Percentiles rank a stretch among this genome's conserved stretches.
These are phyloP conservation scores for Microplitis manilae DNA, from an alignment of 2,888 invertebrate genomes.

Conservation along the genomic window DNA sequence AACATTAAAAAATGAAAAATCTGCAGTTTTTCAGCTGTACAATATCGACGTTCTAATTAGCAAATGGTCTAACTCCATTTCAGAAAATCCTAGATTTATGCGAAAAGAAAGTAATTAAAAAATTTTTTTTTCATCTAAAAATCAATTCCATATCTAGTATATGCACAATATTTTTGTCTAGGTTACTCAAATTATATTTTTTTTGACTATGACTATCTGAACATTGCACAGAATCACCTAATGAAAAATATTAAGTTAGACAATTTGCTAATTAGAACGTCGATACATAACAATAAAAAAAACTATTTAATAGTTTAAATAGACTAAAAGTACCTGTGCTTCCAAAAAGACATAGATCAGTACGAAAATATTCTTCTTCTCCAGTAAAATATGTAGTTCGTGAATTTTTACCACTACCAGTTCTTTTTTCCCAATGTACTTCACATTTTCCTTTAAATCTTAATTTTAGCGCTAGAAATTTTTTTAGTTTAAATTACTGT, in stretches of 20 bases:
- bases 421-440: conserved; percentile 25
- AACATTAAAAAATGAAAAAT: not conserved
- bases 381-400: conserved; percentile 72
- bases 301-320: not conserved
- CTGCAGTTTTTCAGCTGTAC: not conserved
- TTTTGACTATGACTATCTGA: too few relatives aligned
- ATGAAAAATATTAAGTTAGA: too few relatives aligned
- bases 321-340: conserved; percentile 73
- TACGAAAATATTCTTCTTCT: conserved; percentile 82
- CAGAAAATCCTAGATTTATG: too few relatives aligned
- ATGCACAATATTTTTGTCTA: too few relatives aligned
- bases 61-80: too few relatives aligned
- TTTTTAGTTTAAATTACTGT: not conserved
- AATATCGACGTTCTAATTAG: not conserved
- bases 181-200: too few relatives aligned
- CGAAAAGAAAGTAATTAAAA: too few relatives aligned
- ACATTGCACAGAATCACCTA: too few relatives aligned
- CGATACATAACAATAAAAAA: not conserved
- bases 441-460: conserved; percentile 68
- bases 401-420: conserved; percentile 9
- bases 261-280: too few relatives aligned
- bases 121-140: too few relatives aligned
- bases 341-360: conserved; percentile 80
- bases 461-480: conserved; percentile 74
- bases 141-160: too few relatives aligned